Evolutionary conservation across 2,113 vertebrate species (phyloP).

Genomic region (Hypocryptadius cinnamomeus): DNA sequence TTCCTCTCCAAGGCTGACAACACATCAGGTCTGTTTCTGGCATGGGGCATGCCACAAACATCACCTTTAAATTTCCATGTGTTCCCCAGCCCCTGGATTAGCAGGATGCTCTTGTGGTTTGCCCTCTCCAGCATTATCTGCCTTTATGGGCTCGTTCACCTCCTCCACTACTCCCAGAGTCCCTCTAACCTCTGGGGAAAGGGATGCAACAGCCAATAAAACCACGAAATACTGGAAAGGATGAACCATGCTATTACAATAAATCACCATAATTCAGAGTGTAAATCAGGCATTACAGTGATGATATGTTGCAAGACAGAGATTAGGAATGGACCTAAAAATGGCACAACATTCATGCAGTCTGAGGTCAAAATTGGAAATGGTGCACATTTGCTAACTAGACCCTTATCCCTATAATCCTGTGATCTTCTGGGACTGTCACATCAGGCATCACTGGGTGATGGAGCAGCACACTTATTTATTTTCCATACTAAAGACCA

Average conservation of each 20-base stretch:
- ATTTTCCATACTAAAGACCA: constrained; percentile 23
- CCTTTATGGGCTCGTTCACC: constrained; percentile 40
- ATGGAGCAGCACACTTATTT: constrained; percentile 1
- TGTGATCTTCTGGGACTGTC: constrained; percentile 12
- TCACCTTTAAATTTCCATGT: background rate
- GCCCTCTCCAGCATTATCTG: constrained; percentile 58
- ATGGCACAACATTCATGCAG: constrained; percentile 46
- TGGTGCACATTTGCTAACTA: constrained; percentile 48
- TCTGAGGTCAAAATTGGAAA: constrained; percentile 59
- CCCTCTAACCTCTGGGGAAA: constrained; percentile 41
- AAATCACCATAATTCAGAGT: constrained; percentile 73
- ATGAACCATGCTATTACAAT: constrained; percentile 67
- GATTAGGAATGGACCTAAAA: constrained; percentile 59
- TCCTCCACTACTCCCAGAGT: background rate
- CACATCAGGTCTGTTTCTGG: background rate
- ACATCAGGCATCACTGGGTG: background rate
- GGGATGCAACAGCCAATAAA: constrained; percentile 63
- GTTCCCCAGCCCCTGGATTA: constrained; percentile 30
- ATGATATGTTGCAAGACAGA: constrained; percentile 54
- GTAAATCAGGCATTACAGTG: constrained; percentile 63
- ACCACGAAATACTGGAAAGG: constrained; percentile 71
- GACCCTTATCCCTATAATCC: constrained; percentile 40
- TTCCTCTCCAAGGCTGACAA: background rate
- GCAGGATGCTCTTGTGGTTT: constrained; percentile 46
- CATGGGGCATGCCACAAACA: background rate